phyloP scores from a whole-genome alignment of 2,113 vertebrate species.

The Recurvirostra avosetta region DNA sequence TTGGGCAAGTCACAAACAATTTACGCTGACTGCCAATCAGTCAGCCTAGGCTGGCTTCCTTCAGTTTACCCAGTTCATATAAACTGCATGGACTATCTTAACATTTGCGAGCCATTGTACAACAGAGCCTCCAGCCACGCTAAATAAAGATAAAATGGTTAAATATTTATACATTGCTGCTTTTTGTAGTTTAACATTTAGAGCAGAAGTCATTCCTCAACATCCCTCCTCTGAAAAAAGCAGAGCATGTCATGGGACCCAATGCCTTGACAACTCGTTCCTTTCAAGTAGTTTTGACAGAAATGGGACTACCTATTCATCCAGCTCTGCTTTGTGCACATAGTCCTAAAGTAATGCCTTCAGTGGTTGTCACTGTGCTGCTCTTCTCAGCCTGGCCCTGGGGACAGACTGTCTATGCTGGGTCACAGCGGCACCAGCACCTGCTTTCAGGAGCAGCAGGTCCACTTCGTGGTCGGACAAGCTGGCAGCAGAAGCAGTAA shows the following conservation, averaged over 20 bases:
- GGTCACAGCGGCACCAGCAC: fast-evolving
- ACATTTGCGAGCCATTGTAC: background rate
- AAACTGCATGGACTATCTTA: background rate
- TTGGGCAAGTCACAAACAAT: background rate
- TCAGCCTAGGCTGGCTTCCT: background rate
- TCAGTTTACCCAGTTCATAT: background rate
- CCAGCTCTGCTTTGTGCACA: background rate
- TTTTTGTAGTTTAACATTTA: background rate
- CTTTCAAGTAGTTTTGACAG: slow-evolving; percentile 21
- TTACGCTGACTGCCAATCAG: background rate
- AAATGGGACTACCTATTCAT: background rate
- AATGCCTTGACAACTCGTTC: background rate
- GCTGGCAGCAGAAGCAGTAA: background rate
- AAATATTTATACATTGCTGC: slow-evolving; percentile 19
- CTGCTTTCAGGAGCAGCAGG: background rate
- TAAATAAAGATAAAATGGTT: background rate
- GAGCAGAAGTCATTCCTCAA: background rate
- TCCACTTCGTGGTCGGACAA: fast-evolving
- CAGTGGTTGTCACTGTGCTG: background rate
- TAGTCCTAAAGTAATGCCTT: background rate
- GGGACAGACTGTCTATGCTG: background rate
- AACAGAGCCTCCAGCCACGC: background rate
- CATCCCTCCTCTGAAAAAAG: background rate
- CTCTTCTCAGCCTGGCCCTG: background rate
- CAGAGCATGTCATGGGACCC: background rate